Conservation (phyloP, 2,888 invertebrate genomes). For the Brachypalpus laphriformis region DNA sequence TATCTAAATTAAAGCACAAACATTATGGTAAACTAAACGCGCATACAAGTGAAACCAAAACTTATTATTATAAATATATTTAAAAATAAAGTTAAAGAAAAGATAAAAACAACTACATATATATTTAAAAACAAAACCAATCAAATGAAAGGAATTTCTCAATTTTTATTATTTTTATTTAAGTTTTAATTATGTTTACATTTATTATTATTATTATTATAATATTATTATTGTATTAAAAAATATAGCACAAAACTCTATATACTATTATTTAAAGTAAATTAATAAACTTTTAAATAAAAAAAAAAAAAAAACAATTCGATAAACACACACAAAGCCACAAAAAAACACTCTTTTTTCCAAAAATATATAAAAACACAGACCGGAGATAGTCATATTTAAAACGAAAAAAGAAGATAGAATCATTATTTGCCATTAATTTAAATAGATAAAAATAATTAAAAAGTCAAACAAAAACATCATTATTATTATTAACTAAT, state of each 20-base stretch:
- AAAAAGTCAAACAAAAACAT: constrained; percentile 35
- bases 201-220: constrained; percentile 62
- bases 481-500: constrained; percentile 59
- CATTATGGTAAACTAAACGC: constrained; percentile 71
- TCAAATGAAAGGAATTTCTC: constrained; percentile 70
- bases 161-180: constrained; percentile 72
- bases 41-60: constrained; percentile 73
- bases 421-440: constrained; percentile 64
- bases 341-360: constrained; percentile 56
- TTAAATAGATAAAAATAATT: constrained; percentile 36
- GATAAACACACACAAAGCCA: constrained; percentile 62
- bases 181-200: constrained; percentile 71
- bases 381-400: constrained; percentile 58
- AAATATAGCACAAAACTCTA: constrained; percentile 72
- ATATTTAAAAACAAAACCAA: constrained; percentile 52
- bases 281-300: constrained; percentile 62
- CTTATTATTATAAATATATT: constrained; percentile 71
- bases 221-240: constrained; percentile 71
- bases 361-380: constrained; percentile 34
- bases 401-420: constrained; percentile 22
- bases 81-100: constrained; percentile 50
- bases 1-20: constrained; percentile 70
- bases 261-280: constrained; percentile 72
- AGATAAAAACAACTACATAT: constrained; percentile 40
- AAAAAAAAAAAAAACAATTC: constrained; percentile 54